These are phyloP conservation scores for Matsumurasca onukii DNA, from an alignment of 1,140 invertebrate genomes.

Conservation along the genomic window DNA sequence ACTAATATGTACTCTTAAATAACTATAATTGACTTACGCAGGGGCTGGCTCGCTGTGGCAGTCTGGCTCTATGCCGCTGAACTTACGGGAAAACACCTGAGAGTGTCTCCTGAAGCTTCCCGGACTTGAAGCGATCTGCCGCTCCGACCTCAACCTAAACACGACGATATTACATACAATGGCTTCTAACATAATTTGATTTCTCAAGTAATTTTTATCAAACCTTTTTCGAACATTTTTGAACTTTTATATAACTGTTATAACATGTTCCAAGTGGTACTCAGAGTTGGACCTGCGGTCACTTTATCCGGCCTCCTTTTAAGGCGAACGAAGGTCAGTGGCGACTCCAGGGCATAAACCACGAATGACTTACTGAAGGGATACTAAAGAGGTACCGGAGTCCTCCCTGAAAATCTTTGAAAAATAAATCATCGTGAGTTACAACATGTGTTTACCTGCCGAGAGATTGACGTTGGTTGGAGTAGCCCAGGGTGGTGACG, in stretches of 20 bases:
- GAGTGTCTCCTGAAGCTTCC: neutral
- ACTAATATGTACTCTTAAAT: no score
- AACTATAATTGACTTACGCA: no score
- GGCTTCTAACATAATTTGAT: neutral
- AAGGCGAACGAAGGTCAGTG: no score
- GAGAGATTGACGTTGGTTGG: constrained; percentile 1
- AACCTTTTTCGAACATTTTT: neutral
- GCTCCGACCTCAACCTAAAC: constrained; percentile 11
- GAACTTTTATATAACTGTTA: neutral
- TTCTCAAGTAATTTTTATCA: neutral
- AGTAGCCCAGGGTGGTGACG: neutral
- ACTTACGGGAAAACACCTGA: neutral
- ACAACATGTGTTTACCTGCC: no score
- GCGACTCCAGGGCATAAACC: neutral
- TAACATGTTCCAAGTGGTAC: neutral
- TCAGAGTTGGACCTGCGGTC: no score
- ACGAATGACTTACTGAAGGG: neutral
- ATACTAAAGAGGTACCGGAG: no score
- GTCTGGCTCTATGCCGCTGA: constrained; percentile 23
- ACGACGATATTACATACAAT: neutral
- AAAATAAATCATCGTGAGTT: no score
- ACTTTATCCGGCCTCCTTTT: neutral
- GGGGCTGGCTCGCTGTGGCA: constrained; percentile 38
- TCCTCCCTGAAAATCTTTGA: no score
- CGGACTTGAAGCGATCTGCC: constrained; percentile 7